Evolutionary conservation across 2,113 vertebrate genomes (phyloP).

Genomic region (Tragelaphus scriptus): DNA sequence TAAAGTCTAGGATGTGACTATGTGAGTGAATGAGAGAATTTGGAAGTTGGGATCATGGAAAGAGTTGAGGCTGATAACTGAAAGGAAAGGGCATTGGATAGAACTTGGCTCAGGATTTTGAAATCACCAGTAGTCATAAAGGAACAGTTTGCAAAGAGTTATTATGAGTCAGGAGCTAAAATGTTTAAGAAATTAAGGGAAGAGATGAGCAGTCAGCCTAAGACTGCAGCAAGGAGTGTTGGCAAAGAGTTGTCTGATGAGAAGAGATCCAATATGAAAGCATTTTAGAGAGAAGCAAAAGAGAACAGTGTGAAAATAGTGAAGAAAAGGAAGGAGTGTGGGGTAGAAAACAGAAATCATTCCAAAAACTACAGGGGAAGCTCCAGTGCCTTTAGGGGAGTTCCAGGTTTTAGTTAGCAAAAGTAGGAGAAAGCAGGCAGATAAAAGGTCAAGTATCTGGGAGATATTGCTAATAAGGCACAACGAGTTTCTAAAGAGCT

Average conservation of each 20-base stretch:
- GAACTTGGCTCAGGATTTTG: neutral
- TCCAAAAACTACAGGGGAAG: neutral
- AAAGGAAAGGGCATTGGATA: neutral
- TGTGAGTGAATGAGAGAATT: neutral
- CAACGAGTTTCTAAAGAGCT: neutral
- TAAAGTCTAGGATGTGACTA: no score
- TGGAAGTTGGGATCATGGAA: neutral
- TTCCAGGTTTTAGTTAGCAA: neutral
- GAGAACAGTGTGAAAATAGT: neutral
- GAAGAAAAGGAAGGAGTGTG: neutral
- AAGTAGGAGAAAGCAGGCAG: neutral
- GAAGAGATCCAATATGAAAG: neutral
- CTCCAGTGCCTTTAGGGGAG: neutral
- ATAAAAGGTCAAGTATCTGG: neutral
- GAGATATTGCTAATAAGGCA: neutral
- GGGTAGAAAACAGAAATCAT: neutral
- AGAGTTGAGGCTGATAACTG: neutral
- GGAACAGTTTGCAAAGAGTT: neutral
- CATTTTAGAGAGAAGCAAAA: neutral
- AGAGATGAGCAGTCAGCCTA: neutral
- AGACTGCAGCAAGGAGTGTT: accelerated
- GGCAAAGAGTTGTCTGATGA: neutral
- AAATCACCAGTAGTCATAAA: neutral
- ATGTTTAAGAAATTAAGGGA: neutral
- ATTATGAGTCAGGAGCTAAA: neutral